These are phyloP conservation scores for Pangasius macronema DNA, from an alignment of 2,797 vertebrate species.

Conservation along the genomic window DNA sequence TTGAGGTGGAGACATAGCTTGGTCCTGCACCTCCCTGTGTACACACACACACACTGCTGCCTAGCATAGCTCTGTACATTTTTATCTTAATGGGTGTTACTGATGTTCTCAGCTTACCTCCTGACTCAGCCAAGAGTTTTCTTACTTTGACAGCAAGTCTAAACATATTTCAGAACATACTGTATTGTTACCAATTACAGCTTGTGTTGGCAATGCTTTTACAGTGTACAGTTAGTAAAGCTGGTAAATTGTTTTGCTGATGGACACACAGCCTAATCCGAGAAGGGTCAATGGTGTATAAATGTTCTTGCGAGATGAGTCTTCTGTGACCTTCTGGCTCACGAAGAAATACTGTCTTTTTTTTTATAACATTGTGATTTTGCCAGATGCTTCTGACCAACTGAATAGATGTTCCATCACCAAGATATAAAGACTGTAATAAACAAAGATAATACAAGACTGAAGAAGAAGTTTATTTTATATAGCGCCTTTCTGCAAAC, in stretches of 20 bases:
- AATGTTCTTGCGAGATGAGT: background rate
- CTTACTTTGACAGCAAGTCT: background rate
- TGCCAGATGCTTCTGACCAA: background rate
- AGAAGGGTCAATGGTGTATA: background rate
- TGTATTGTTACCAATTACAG: constrained; percentile 5
- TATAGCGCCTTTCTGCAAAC: too few relatives aligned
- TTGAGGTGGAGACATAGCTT: constrained; percentile 48
- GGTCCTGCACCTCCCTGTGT: constrained; percentile 12
- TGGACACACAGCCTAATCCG: background rate
- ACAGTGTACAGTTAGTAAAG: background rate
- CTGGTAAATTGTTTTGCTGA: background rate
- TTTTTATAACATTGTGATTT: background rate
- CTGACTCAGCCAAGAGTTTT: constrained; percentile 21
- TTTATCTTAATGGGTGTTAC: constrained; percentile 24
- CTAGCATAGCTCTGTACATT: background rate
- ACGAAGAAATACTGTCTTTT: background rate
- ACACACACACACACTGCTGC: constrained; percentile 2
- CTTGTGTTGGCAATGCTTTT: background rate
- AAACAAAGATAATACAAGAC: background rate
- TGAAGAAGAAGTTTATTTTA: too few relatives aligned
- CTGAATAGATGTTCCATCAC: background rate
- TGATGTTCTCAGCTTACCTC: constrained; percentile 28
- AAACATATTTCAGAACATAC: constrained; percentile 14
- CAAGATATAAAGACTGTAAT: background rate
- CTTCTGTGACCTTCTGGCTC: background rate